These are phyloP conservation scores for Bilobella aurantiaca DNA, from an alignment of 1,140 invertebrate genomes.

Conservation along the genomic window DNA sequence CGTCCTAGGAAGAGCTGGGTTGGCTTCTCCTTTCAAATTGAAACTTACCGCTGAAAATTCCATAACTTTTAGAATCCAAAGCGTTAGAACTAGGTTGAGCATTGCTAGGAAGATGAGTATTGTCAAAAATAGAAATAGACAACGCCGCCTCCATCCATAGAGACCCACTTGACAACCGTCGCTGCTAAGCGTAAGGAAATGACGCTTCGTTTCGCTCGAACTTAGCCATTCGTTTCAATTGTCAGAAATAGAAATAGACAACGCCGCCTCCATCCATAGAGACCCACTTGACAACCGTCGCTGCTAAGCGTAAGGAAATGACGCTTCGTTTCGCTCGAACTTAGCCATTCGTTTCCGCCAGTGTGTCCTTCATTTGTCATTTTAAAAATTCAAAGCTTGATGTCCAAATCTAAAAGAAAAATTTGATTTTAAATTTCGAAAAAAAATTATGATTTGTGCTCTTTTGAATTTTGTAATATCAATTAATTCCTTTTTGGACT, in stretches of 20 bases:
- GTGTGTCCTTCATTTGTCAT: no score
- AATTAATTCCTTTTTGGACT: no score
- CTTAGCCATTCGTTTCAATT: slow-evolving; percentile 41
- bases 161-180: slow-evolving; percentile 58
- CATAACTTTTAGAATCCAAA: slow-evolving; percentile 90
- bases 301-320: slow-evolving; percentile 31
- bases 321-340: slow-evolving; percentile 25
- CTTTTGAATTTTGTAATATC: no score
- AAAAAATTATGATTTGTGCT: no score
- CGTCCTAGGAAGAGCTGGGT: no score
- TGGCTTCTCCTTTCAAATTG: no score
- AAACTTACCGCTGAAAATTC: slow-evolving; percentile 83
- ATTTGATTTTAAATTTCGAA: no score
- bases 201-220: slow-evolving; percentile 24
- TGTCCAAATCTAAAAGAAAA: no score
- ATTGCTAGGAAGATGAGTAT: slow-evolving; percentile 76
- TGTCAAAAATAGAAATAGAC: slow-evolving; percentile 72
- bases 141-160: slow-evolving; percentile 88
- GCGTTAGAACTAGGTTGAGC: slow-evolving; percentile 82
- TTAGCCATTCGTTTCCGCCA: slow-evolving; percentile 35
- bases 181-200: slow-evolving; percentile 30
- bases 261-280: slow-evolving; percentile 89
- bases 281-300: slow-evolving; percentile 54
- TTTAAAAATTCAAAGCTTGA: no score
- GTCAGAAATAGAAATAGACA: slow-evolving; percentile 76